Percentiles rank a stretch among this genome's conserved stretches.
Conservation (phyloP, 2,797 vertebrate genomes). For the Gouania willdenowi region DNA sequence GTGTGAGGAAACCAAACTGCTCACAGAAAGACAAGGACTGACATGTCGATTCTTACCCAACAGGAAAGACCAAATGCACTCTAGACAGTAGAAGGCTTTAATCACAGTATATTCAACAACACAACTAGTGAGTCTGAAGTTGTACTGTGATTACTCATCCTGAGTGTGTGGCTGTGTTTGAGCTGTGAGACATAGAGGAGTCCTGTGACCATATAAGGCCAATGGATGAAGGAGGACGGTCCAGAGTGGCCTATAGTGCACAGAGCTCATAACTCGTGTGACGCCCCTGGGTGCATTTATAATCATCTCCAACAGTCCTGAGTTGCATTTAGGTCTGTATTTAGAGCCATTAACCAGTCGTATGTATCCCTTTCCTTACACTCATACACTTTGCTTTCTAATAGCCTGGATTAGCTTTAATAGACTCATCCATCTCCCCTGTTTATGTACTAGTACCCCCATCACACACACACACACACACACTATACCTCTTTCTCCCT, state of each 20-base stretch:
- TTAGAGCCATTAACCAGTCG: constrained; percentile 58
- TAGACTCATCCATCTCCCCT: constrained; percentile 69
- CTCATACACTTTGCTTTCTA: constrained; percentile 54
- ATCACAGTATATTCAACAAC: too few relatives aligned
- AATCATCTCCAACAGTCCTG: constrained; percentile 36
- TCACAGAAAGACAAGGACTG: too few relatives aligned
- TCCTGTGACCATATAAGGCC: neutral
- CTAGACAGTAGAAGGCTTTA: too few relatives aligned
- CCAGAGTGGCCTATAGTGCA: neutral
- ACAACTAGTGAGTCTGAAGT: too few relatives aligned
- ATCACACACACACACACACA: constrained; percentile 2
- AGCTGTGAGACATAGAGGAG: neutral
- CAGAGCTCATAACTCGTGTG: constrained; percentile 12
- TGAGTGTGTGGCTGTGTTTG: neutral
- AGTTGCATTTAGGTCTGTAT: constrained; percentile 48
- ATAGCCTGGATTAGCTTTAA: constrained; percentile 72
- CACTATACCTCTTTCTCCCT: constrained; percentile 13
- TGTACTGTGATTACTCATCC: neutral
- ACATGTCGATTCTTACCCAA: too few relatives aligned
- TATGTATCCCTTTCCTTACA: constrained; percentile 45
- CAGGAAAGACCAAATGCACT: too few relatives aligned
- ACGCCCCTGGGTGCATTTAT: constrained; percentile 26
- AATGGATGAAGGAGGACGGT: neutral
- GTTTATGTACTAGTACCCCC: constrained; percentile 63
- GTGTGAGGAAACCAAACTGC: too few relatives aligned